Evolutionary conservation across 2,113 vertebrate genomes (phyloP).

Genomic region (Xenopus tropicalis): DNA sequence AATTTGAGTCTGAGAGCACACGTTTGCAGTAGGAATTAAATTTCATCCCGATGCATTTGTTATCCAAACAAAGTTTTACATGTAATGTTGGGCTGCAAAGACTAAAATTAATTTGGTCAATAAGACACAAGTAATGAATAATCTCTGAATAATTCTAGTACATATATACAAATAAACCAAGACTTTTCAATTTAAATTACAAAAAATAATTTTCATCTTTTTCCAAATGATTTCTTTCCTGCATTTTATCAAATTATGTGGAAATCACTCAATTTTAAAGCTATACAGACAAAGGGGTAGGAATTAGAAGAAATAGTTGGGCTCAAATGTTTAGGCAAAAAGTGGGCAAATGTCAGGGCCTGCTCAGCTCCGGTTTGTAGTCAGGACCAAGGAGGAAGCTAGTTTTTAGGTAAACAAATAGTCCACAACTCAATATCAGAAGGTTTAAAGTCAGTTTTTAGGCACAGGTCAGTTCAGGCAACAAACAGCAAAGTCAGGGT

Average conservation of each 20-base stretch:
- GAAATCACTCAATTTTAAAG: slow-evolving; percentile 46
- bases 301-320: background rate
- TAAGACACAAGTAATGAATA: slow-evolving; percentile 56
- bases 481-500: too few relatives aligned
- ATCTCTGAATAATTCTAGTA: slow-evolving; percentile 53
- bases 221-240: slow-evolving; percentile 54
- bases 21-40: slow-evolving; percentile 58
- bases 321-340: background rate
- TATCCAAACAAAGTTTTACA: slow-evolving; percentile 53
- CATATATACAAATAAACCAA: slow-evolving; percentile 50
- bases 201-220: slow-evolving; percentile 52
- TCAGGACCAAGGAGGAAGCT: too few relatives aligned
- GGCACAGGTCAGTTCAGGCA: too few relatives aligned
- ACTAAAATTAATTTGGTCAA: slow-evolving; percentile 57
- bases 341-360: background rate
- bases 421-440: too few relatives aligned
- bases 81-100: slow-evolving; percentile 52
- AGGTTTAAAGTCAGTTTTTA: too few relatives aligned
- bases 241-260: slow-evolving; percentile 52
- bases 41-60: slow-evolving; percentile 56
- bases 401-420: too few relatives aligned
- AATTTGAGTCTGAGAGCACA: slow-evolving; percentile 43
- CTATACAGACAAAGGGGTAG: slow-evolving; percentile 1
- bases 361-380: too few relatives aligned
- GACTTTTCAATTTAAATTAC: slow-evolving; percentile 53